Evolutionary conservation across 1,140 invertebrate genomes (phyloP), one percentile per base, ranked within the genome.

Genomic region (Drosophila orosa): DNA sequence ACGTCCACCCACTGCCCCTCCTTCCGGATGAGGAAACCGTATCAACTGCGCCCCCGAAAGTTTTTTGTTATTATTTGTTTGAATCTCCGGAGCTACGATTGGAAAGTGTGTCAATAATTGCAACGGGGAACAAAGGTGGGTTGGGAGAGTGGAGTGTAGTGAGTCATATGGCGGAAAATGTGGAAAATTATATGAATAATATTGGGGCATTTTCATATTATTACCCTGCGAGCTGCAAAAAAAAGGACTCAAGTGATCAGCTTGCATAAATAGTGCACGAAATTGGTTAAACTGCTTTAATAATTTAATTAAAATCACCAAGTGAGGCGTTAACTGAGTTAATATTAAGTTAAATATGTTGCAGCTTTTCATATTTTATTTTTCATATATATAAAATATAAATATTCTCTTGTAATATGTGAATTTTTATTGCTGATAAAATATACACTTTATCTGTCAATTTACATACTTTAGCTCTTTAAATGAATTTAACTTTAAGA

Each of bases 61-160:
- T 66, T 61, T 61, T 61, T 29, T 42, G 24, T 55, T 62, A 39
- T 39, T 47, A 57, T 67, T 71, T 74, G 54, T 50, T 56, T 62
- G 58, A 74, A 74, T 84, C 84, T 89, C 77, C 29, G 55, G 79
- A 78, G 76, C 27, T 62, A 66, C 58, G 65, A 81, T 86, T 63
- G 74, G 78, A 65, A 59, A 81, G 73, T 87, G 65, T 82, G 84
- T 84, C 84, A 87, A 87, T 89, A 87, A 89, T 87, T 83, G 77
- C 76, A 71, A 76, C 25, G 71, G 62, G 59, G 68, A 76, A 82
- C 62, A 82, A 52, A 45, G 47, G 56, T 56, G 66, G 55, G 45
- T 15, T 0, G 45, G 24, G 22, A 12, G 37, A 47, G 25, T 29
- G 35, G 29, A 58, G 22, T 8, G 54, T 9, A 22, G 31, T 47